Evolutionary conservation across 2,797 vertebrate genomes (phyloP), one percentile per base, ranked within the genome.

Genomic region (Otolemur crassicaudatus): DNA sequence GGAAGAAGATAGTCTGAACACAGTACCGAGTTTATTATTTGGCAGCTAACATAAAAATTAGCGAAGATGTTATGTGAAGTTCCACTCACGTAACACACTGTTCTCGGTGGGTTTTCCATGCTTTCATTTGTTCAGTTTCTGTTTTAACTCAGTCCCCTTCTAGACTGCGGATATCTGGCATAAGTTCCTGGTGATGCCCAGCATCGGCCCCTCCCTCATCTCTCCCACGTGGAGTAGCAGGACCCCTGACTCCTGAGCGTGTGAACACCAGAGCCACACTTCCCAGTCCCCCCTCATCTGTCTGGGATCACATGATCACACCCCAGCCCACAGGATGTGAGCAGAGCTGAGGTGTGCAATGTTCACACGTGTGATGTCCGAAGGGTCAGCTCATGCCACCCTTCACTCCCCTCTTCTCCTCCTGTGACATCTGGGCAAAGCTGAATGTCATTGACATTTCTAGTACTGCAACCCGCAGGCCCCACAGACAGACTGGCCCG

Each of bases 391-490:
- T 60, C 27, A 2, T n/a, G 61, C 3, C 25, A 29, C 16, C n/a
- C 27, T 49, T 20, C n/a, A 14, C 46, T 16, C 37, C 61, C 23
- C 67, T 80, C 63, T 63, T 63, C 37, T 46, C 43, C 25, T 3
- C 63, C 27, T 58, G 22, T n/a, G 69, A 80, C 49, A 17, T 34
- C 46, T 67, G 25, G 11, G 27, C n/a, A 60, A 20, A 72, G 58
- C 7, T 6, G 7, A 65, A 16, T 1, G 11, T 1, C 19, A 0
- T 53, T 70, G 29, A n/a, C 49, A 20, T 11, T 2, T 4, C 40
- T 1, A 1, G 4, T 3, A 3, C 23, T 0, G 4, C 2, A 6
- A 10, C 10, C 8, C 1, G 5, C 0, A 0, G 3, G 20, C 20
- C 6, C 22, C 4, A 7, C 12, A 22, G 1, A 3, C 23, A 14